phyloP scores from a whole-genome alignment of 2,113 vertebrate genomes.

The Monarcha castaneiventris region DNA sequence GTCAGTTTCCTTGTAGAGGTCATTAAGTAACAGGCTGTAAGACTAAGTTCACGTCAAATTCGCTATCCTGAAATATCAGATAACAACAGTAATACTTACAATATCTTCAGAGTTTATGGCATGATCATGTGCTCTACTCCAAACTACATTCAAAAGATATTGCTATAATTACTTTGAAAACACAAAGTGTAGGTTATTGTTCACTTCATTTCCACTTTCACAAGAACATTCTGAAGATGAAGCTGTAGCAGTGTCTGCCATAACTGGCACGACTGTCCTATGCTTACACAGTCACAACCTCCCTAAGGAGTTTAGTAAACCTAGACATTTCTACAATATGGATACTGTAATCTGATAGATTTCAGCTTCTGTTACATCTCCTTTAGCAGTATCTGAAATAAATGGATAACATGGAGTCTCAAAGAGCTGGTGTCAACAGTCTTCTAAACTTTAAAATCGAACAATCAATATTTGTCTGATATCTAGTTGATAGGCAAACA shows the following conservation, averaged over 20 bases:
- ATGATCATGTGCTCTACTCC: conserved; percentile 60
- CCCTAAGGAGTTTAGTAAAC: background rate
- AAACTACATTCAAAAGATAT: conserved; percentile 66
- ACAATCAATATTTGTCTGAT: conserved; percentile 15
- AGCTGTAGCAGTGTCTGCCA: background rate
- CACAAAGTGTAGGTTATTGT: conserved; percentile 56
- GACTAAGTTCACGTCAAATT: conserved; percentile 53
- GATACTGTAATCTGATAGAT: background rate
- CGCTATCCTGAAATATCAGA: conserved; percentile 35
- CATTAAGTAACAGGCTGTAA: conserved; percentile 54
- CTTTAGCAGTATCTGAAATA: background rate
- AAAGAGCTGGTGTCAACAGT: conserved; percentile 10
- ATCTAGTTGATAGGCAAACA: conserved; percentile 12
- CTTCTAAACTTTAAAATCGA: background rate
- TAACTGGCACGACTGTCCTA: background rate
- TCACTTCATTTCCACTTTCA: conserved; percentile 51
- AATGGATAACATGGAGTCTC: background rate
- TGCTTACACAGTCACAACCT: background rate
- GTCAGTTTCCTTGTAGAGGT: conserved; percentile 62
- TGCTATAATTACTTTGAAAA: conserved; percentile 64
- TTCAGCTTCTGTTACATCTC: conserved; percentile 13
- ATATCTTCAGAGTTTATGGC: conserved; percentile 53
- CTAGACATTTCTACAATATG: background rate
- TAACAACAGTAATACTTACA: conserved; percentile 49
- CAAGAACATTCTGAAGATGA: conserved; percentile 49